phyloP scores from a whole-genome alignment of 2,113 vertebrate species.

The Ageneiosus marmoratus region DNA sequence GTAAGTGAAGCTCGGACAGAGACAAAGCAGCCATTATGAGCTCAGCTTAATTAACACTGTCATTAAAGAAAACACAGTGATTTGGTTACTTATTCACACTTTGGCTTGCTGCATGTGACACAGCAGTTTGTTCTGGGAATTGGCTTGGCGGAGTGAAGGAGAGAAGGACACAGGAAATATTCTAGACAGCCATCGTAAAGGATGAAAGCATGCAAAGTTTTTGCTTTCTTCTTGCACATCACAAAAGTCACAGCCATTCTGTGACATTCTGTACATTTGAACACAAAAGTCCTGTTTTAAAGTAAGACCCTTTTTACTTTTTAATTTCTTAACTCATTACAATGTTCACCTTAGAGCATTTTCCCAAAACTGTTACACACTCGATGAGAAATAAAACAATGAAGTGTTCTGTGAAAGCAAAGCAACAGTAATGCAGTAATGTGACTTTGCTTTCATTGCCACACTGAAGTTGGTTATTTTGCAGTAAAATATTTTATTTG shows the following conservation, averaged over 20 bases:
- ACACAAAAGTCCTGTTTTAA: background rate
- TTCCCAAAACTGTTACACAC: background rate
- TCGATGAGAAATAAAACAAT: background rate
- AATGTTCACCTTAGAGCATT: background rate
- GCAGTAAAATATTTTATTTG: background rate
- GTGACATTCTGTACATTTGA: background rate
- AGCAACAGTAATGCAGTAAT: background rate
- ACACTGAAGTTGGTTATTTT: background rate
- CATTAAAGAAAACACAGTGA: slow-evolving; percentile 44
- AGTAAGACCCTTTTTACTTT: background rate
- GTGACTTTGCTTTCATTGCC: background rate
- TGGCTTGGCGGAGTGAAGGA: background rate
- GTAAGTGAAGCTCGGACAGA: slow-evolving; percentile 36
- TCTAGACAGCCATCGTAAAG: slow-evolving; percentile 65
- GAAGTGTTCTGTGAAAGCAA: background rate
- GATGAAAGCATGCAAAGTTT: background rate
- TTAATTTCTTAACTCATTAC: background rate
- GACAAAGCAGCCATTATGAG: slow-evolving; percentile 56
- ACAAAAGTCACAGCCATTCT: background rate
- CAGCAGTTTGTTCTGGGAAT: slow-evolving; percentile 10
- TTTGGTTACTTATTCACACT: background rate
- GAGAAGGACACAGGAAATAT: slow-evolving; percentile 60
- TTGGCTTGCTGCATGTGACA: slow-evolving; percentile 28
- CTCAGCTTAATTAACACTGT: slow-evolving; percentile 48
- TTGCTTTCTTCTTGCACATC: background rate